These are phyloP conservation scores for Prunella himalayana DNA, from an alignment of 2,113 vertebrate genomes.

Conservation along the genomic window DNA sequence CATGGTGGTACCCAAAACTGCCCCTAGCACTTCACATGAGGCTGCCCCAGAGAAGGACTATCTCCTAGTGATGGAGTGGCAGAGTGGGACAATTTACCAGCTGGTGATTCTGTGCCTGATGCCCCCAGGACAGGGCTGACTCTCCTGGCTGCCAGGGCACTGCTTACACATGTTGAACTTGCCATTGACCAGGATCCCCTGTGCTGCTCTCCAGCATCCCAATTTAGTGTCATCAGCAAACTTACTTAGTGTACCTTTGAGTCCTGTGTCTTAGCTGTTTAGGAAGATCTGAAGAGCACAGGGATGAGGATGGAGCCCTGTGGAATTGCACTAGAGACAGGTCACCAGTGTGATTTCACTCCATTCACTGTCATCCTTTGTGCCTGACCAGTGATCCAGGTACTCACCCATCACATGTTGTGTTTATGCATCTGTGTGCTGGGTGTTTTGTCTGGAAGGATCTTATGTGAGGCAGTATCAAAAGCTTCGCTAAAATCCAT, in stretches of 20 bases:
- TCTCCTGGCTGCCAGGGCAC: not conserved
- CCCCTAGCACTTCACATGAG: fast-evolving
- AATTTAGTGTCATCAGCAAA: not conserved
- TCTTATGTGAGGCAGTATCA: not conserved
- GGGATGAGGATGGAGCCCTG: not conserved
- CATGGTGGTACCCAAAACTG: not conserved
- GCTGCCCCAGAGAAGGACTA: fast-evolving
- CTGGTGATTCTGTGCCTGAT: not conserved
- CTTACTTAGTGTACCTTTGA: not conserved
- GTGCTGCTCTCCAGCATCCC: not conserved
- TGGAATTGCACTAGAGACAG: not conserved
- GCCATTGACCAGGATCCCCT: not conserved
- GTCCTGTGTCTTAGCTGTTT: not conserved
- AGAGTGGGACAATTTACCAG: fast-evolving
- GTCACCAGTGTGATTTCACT: not conserved
- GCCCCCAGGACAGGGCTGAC: fast-evolving
- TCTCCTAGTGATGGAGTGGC: too few species aligned
- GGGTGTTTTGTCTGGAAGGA: not conserved
- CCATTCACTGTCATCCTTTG: not conserved
- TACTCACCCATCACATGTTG: not conserved
- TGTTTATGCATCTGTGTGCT: not conserved
- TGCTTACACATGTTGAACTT: not conserved
- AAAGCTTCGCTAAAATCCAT: not conserved
- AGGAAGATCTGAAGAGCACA: not conserved
- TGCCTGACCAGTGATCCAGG: not conserved